Base-by-base conservation (phyloP, 64 coral and sea anemone species). In the Astreopora myriophthalma region DNA sequence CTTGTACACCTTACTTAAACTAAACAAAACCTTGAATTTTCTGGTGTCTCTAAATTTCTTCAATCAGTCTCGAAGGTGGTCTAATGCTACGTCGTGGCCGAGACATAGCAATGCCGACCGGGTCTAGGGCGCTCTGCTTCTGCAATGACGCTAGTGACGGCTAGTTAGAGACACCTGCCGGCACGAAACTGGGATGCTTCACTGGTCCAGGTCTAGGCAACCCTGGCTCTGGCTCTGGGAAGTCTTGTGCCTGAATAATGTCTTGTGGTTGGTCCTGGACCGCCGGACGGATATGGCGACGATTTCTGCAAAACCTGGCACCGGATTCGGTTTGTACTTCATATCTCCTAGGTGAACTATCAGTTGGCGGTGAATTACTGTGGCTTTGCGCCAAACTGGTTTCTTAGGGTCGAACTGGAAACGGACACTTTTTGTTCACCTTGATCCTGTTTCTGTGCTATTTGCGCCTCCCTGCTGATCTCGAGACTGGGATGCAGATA, bases 371-470 rank as follows among this genome's bases (percentile, higher is more conserved):
- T 27, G 63, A 27, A 67, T 29, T 22, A 67, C 63, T 68, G 64
- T 68, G 64, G n/a, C 25, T 19, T 68, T 68, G 8, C 13, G 25
- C 64, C 64, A 30, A 30, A 68, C 9, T 68, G 64, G n/a, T 68
- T 68, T 67, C n/a, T 68, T 68, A 30, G 64, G 64, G 27, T 68
- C 64, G 24, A 68, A 68, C 64, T 70, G 67, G 67, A 70, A 70
- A 27, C 66, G 66, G 27, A 69, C 66, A 69, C 66, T 29, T 6
- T 65, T 6, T 8, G 27, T 24, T 5, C 27, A 4, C 63, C 3
- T 67, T 67, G 63, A 22, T 19, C 63, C 27, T 67, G 63, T 67
- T 67, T 67, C 63, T 67, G 63, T 67, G 63, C 63, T 67, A 67
- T 67, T 29, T 29, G 5, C 63, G 22, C 22, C 11, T 26, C 63